Conservation (phyloP, 2,113 vertebrate species). For the Platysteira castanea region DNA sequence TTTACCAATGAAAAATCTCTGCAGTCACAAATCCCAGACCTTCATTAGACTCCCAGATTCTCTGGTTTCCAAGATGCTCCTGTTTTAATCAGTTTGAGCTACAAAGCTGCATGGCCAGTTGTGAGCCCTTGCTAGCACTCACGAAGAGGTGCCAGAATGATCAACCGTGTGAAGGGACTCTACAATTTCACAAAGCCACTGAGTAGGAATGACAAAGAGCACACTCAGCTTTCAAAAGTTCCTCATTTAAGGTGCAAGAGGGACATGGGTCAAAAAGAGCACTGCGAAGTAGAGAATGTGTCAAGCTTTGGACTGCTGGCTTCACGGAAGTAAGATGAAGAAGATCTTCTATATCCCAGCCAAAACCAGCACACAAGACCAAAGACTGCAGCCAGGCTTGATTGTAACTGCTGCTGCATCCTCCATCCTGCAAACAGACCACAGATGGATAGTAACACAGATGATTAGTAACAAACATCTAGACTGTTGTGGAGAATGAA, state of each 20-base stretch:
- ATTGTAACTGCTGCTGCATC: not conserved
- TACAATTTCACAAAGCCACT: not conserved
- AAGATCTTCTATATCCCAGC: not conserved
- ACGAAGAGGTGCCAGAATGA: not conserved
- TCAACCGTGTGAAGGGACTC: not conserved
- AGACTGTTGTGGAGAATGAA: not conserved
- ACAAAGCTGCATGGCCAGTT: not conserved
- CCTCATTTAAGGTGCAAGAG: not conserved
- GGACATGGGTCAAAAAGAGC: not conserved
- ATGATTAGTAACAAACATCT: not conserved
- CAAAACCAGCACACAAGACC: not conserved
- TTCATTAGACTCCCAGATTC: not conserved
- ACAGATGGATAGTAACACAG: not conserved
- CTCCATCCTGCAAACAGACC: not conserved
- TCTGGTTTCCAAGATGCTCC: not conserved
- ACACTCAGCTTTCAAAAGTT: not conserved
- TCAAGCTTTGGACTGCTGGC: not conserved
- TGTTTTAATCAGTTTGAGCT: not conserved
- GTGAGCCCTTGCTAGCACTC: not conserved
- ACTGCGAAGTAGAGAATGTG: not conserved
- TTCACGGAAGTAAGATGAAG: not conserved
- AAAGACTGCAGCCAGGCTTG: not conserved
- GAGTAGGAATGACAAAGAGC: fast-evolving
- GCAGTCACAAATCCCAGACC: not conserved
- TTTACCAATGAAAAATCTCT: not conserved